A percentile compares a stretch with the other conserved stretches of the same genome.
These are phyloP conservation scores for Chromoteleia sp. DNA, from an alignment of 2,888 invertebrate genomes.

Conservation along the genomic window DNA sequence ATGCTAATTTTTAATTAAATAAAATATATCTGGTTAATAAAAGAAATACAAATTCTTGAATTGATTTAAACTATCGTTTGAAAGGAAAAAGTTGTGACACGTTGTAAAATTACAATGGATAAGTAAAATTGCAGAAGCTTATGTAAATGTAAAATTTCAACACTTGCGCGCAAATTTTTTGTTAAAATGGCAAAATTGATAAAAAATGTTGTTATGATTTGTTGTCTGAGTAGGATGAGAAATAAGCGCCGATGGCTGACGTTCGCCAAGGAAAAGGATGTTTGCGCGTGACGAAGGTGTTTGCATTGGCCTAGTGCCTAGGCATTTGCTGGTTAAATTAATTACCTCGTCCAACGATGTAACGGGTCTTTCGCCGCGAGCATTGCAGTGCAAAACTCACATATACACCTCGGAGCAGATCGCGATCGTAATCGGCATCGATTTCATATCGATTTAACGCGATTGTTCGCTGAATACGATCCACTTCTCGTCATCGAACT, in stretches of 20 bases:
- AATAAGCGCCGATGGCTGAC: constrained; percentile 55
- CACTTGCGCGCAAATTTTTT: no score
- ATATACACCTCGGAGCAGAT: constrained; percentile 43
- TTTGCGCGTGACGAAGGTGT: constrained; percentile 71
- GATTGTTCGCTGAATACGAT: constrained; percentile 13
- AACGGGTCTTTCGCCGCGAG: constrained; percentile 81
- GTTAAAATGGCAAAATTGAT: background rate
- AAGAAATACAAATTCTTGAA: no score
- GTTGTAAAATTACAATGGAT: no score
- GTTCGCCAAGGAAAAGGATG: constrained; percentile 62
- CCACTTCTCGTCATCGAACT: background rate
- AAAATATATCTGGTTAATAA: no score
- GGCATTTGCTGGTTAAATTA: constrained; percentile 82
- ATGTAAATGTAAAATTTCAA: no score
- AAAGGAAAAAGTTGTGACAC: no score
- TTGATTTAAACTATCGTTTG: no score
- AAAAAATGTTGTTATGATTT: constrained; percentile 28
- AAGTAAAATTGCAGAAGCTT: no score
- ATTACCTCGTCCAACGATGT: constrained; percentile 82
- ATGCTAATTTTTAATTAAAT: no score
- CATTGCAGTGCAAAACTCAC: constrained; percentile 66
- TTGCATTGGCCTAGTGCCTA: constrained; percentile 82
- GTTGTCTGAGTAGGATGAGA: constrained; percentile 25
- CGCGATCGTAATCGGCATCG: constrained; percentile 63
- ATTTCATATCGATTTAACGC: constrained; percentile 54